These are phyloP conservation scores for Oenanthe melanoleuca DNA, from an alignment of 2,113 vertebrate species.

Conservation along the genomic window DNA sequence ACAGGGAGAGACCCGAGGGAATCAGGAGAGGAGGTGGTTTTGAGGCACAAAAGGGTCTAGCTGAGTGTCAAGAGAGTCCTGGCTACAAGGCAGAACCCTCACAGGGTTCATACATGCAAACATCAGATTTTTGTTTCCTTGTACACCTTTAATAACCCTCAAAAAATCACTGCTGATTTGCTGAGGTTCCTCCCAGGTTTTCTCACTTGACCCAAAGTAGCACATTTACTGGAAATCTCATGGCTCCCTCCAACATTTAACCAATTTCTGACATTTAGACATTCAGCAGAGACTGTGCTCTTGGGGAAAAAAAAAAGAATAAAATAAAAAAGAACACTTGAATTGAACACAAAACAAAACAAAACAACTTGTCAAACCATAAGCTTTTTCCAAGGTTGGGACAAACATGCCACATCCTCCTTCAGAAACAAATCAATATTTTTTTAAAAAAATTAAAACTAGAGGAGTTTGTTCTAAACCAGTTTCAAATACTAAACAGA, in stretches of 20 bases:
- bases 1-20: background rate
- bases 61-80: background rate
- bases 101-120: background rate
- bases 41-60: background rate
- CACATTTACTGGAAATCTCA: background rate
- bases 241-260: background rate
- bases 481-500: background rate
- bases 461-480: background rate
- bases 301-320: accelerated
- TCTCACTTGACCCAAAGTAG: background rate
- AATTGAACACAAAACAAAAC: background rate
- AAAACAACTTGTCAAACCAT: background rate
- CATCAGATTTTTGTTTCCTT: background rate
- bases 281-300: background rate
- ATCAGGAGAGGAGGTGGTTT: background rate
- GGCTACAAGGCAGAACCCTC: background rate
- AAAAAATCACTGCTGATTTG: background rate
- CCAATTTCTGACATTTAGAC: background rate
- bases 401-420: background rate
- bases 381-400: background rate
- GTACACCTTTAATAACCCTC: background rate
- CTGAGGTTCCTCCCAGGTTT: background rate
- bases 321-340: background rate
- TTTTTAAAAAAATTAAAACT: background rate
- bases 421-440: background rate